Evolutionary conservation across 2,888 invertebrate species (phyloP).

Genomic region (Petrophora chlorosata): DNA sequence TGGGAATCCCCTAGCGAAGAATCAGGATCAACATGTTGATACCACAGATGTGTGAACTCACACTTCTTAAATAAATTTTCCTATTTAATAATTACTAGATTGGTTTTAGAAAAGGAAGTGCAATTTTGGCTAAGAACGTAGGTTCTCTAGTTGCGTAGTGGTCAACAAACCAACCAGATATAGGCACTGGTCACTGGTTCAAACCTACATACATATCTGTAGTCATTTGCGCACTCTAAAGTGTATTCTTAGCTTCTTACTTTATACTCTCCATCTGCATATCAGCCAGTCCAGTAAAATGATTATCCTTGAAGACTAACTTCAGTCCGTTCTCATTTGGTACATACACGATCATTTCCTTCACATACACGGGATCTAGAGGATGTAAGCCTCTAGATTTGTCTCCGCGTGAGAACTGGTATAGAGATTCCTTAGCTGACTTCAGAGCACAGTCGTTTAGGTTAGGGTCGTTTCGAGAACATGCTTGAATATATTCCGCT

Average conservation of each 20-base stretch:
- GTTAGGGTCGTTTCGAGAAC: constrained; percentile 65
- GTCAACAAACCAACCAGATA: too few species aligned
- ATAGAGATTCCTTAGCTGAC: constrained; percentile 57
- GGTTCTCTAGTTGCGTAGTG: too few species aligned
- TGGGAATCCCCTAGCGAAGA: too few species aligned
- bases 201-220: too few species aligned
- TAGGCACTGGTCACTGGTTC: too few species aligned
- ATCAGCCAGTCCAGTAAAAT: constrained; percentile 60
- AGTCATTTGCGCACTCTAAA: not conserved
- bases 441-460: constrained; percentile 62
- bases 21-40: too few species aligned
- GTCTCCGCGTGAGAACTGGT: constrained; percentile 59
- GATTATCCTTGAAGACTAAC: constrained; percentile 59
- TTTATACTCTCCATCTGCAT: constrained; percentile 53
- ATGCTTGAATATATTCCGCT: constrained; percentile 59
- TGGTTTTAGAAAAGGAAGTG: too few species aligned
- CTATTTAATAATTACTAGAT: too few species aligned
- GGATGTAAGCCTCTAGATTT: constrained; percentile 48
- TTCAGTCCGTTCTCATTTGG: constrained; percentile 65
- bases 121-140: too few species aligned
- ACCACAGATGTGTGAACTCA: too few species aligned
- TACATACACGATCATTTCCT: constrained; percentile 58
- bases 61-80: too few species aligned
- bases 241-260: constrained; percentile 39
- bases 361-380: constrained; percentile 60